A percentile compares a stretch with the other conserved stretches of the same genome.
Conservation (phyloP, 2,888 invertebrate species). For the Melanostoma mellinum region DNA sequence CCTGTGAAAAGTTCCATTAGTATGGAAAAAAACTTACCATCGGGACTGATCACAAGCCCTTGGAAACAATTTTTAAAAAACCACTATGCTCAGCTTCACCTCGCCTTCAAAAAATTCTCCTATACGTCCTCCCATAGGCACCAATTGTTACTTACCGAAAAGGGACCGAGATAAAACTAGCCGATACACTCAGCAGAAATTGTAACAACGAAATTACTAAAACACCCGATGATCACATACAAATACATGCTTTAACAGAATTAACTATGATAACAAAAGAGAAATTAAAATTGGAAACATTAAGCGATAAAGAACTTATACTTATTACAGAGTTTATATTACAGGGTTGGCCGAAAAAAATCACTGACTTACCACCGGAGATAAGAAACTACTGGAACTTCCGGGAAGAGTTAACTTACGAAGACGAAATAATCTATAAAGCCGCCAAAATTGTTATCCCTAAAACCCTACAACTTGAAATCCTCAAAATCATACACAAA, state of each 20-base stretch:
- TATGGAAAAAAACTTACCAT: slow-evolving; percentile 59
- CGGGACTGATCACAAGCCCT: slow-evolving; percentile 75
- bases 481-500: slow-evolving; percentile 39
- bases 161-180: too few relatives aligned
- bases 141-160: slow-evolving; percentile 74
- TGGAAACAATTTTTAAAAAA: slow-evolving; percentile 76
- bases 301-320: slow-evolving; percentile 38
- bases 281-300: slow-evolving; percentile 36
- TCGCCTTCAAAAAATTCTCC: slow-evolving; percentile 75
- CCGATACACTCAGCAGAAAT: too few relatives aligned
- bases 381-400: slow-evolving; percentile 63
- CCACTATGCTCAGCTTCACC: slow-evolving; percentile 55
- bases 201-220: too few relatives aligned
- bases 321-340: slow-evolving; percentile 49
- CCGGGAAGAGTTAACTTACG: slow-evolving; percentile 46
- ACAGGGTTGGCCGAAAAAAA: slow-evolving; percentile 53
- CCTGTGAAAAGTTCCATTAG: slow-evolving; percentile 75
- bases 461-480: slow-evolving; percentile 43
- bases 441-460: slow-evolving; percentile 57
- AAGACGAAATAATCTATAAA: slow-evolving; percentile 57
- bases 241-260: slow-evolving; percentile 52
- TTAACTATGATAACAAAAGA: slow-evolving; percentile 24
- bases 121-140: slow-evolving; percentile 73
- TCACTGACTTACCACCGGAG: slow-evolving; percentile 25
- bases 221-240: slow-evolving; percentile 45